Conservation (phyloP, 2,888 invertebrate genomes). For the Linyphia triangularis region DNA sequence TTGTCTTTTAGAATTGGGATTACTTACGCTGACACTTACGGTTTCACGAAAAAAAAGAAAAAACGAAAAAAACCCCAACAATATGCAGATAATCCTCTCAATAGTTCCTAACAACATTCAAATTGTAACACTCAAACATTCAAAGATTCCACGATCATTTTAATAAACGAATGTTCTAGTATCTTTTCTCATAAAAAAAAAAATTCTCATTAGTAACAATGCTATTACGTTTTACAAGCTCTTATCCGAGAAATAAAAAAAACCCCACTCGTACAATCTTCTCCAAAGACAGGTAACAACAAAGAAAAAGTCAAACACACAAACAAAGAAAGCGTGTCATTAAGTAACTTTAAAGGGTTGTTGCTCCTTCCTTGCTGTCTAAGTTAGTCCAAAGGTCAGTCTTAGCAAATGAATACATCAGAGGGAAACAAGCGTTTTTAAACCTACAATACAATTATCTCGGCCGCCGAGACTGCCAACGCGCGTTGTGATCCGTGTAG, state of each 20-base stretch:
- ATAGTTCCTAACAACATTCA: no score
- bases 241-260: background rate
- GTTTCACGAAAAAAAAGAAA: no score
- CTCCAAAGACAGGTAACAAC: background rate
- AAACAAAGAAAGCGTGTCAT: conserved; percentile 7
- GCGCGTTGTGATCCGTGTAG: conserved; percentile 41
- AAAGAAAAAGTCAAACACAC: background rate
- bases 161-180: background rate
- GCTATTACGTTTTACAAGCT: background rate
- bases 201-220: background rate
- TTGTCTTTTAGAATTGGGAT: no score
- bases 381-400: conserved; percentile 13
- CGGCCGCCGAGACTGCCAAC: conserved; percentile 36
- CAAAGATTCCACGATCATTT: no score
- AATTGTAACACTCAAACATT: no score
- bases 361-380: background rate
- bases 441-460: conserved; percentile 55
- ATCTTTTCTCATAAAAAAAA: background rate
- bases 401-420: conserved; percentile 59
- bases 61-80: no score
- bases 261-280: background rate
- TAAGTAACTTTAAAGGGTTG: conserved; percentile 1
- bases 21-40: no score
- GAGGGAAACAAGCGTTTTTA: conserved; percentile 27
- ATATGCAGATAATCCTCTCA: no score